Percentiles rank a stretch among this genome's conserved stretches.
phyloP scores from a whole-genome alignment of 1,140 invertebrate genomes.

The Heliconius nattereri region DNA sequence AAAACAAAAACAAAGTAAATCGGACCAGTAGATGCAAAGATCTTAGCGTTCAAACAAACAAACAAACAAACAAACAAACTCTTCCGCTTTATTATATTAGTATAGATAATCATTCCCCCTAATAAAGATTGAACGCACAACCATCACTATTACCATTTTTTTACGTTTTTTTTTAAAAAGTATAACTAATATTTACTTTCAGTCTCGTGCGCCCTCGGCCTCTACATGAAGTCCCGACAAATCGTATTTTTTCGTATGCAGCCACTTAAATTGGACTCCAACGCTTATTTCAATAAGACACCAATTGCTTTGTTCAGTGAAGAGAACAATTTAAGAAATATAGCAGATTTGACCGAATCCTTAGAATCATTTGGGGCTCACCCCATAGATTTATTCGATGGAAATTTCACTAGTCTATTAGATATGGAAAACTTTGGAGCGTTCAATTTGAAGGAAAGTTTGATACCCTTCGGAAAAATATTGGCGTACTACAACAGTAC shows the following conservation, averaged over 20 bases:
- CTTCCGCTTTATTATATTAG: too few species aligned
- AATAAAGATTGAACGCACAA: too few species aligned
- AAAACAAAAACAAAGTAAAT: too few species aligned
- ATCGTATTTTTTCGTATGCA: constrained; percentile 84
- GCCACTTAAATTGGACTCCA: constrained; percentile 82
- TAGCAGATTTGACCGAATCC: constrained; percentile 68
- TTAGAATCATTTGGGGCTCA: constrained; percentile 72
- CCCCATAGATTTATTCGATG: constrained; percentile 82
- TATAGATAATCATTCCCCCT: too few species aligned
- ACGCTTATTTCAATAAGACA: constrained; percentile 78
- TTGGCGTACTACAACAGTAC: constrained; percentile 90
- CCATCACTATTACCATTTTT: too few species aligned
- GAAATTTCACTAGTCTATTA: constrained; percentile 84
- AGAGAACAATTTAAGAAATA: constrained; percentile 61
- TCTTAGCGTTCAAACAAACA: too few species aligned
- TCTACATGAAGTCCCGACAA: constrained; percentile 86
- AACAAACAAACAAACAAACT: too few species aligned
- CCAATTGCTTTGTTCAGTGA: constrained; percentile 79
- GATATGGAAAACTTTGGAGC: constrained; percentile 84
- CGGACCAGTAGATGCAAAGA: too few species aligned
- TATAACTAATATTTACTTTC: constrained; percentile 35
- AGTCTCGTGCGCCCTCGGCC: constrained; percentile 84
- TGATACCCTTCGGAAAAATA: constrained; percentile 77
- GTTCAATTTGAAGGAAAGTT: constrained; percentile 83
- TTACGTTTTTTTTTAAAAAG: too few species aligned